Evolutionary conservation across 2,113 vertebrate species (phyloP), one percentile per base, ranked within the genome.

Genomic region (Platanista minor): DNA sequence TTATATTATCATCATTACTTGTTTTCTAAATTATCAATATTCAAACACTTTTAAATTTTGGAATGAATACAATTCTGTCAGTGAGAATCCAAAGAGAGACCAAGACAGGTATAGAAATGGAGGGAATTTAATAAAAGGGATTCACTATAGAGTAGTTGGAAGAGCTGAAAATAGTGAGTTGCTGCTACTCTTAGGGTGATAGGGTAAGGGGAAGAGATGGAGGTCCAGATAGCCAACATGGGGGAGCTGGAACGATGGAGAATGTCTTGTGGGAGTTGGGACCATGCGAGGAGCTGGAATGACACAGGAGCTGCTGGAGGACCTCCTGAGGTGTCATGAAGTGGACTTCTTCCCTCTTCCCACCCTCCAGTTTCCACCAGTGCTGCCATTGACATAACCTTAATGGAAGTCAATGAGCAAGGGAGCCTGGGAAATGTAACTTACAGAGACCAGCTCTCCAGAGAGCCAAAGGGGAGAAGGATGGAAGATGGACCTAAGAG

Each of bases 271-370:
- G 11, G 43, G 29, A 83, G 3, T 57, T 66, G n/a, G 67, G 33
- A 61, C 39, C 39, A 29, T 2, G 4, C 46, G 27, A 75, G 31
- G 36, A 46, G 20, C 78, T 43, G 36, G 17, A 57, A 57, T 12
- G 9, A 21, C 4, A 21, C 1, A 0, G 18, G 31, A 29, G 1
- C 49, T 69, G 11, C 6, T 67, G 20, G 27, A 29, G 39, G 21
- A 12, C 14, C 1, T 6, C 18, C 13, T 49, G 9, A 43, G 52
- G 3, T 5, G 41, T 66, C 61, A 46, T 1, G 54, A 69, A 41
- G 29, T 9, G 31, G 39, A 15, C 12, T 25, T 59, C 46, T 52
- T 3, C 39, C 11, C 1, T 61, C 36, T 10, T 43, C 17, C 2
- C 0, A 9, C 11, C 11, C 46, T 80, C 77, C 2, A 52, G 33